These are phyloP conservation scores for Phalloptychus januarius DNA, from an alignment of 2,797 vertebrate genomes.

Conservation along the genomic window DNA sequence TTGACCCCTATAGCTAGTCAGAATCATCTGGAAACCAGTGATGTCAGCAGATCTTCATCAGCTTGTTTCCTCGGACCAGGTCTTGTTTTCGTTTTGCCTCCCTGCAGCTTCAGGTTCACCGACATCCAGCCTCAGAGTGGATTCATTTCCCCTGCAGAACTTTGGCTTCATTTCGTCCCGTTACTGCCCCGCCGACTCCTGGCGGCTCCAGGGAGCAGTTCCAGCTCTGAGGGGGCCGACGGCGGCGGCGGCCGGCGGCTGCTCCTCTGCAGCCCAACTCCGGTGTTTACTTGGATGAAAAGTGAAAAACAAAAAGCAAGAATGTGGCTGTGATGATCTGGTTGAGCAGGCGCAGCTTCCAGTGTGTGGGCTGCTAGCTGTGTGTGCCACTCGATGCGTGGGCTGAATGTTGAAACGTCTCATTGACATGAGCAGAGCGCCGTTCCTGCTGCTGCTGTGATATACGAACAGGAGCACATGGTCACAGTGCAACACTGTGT, in stretches of 20 bases:
- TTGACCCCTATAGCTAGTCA: background rate
- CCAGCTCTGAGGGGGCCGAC: slow-evolving; percentile 12
- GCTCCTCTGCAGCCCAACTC: slow-evolving; percentile 4
- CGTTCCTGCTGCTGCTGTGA: slow-evolving; percentile 55
- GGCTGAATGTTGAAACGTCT: slow-evolving; percentile 67
- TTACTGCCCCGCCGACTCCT: background rate
- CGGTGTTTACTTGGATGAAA: slow-evolving; percentile 19
- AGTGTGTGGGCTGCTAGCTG: slow-evolving; percentile 49
- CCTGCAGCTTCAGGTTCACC: background rate
- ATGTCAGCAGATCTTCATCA: background rate
- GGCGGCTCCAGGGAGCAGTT: background rate
- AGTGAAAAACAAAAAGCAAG: slow-evolving; percentile 29
- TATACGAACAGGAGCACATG: slow-evolving; percentile 59
- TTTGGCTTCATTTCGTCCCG: background rate
- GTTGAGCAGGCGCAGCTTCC: slow-evolving; percentile 16
- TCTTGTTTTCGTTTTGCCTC: background rate
- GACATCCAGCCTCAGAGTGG: background rate
- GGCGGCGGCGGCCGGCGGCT: background rate
- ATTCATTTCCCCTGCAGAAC: background rate
- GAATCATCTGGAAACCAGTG: background rate
- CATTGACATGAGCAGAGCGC: slow-evolving; percentile 66
- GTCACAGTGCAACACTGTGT: slow-evolving; percentile 25
- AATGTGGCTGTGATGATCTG: slow-evolving; percentile 31
- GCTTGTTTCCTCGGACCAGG: background rate
- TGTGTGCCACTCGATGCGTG: slow-evolving; percentile 57